Percentiles rank a stretch among this genome's conserved stretches.
Evolutionary conservation across 2,113 vertebrate species (phyloP).

Genomic region (Empidonax traillii): DNA sequence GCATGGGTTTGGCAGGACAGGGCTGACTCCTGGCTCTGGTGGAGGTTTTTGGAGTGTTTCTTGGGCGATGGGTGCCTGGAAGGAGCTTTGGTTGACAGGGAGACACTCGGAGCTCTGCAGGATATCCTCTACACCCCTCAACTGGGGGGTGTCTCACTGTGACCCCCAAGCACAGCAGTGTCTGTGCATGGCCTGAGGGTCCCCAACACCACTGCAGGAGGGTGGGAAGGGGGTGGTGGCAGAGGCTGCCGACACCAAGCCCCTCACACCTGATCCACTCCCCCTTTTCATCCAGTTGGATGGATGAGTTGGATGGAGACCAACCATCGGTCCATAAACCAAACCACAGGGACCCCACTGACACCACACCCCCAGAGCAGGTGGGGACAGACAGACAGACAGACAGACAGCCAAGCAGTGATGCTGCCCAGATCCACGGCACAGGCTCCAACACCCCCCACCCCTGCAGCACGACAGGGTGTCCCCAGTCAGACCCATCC

Average conservation of each 20-base stretch:
- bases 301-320: not conserved
- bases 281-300: not conserved
- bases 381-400: not conserved
- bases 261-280: rapidly evolving
- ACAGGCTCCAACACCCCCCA: rapidly evolving
- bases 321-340: not conserved
- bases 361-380: rapidly evolving
- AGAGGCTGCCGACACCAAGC: rapidly evolving
- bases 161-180: rapidly evolving
- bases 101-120: not conserved
- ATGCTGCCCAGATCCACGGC: not conserved
- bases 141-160: not conserved
- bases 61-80: not conserved
- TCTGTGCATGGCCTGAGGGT: rapidly evolving
- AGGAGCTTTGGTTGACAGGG: not conserved
- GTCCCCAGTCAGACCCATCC: not conserved
- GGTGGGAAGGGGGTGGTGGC: not conserved
- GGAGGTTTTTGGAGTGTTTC: not conserved
- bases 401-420: not conserved
- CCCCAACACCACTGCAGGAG: rapidly evolving
- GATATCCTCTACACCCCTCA: rapidly evolving
- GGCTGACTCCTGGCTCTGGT: not conserved
- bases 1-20: not conserved
- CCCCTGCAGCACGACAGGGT: rapidly evolving
- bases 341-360: rapidly evolving